Evolutionary conservation across 2,797 vertebrate species (phyloP).

Genomic region (Phyllotis vaccarum): DNA sequence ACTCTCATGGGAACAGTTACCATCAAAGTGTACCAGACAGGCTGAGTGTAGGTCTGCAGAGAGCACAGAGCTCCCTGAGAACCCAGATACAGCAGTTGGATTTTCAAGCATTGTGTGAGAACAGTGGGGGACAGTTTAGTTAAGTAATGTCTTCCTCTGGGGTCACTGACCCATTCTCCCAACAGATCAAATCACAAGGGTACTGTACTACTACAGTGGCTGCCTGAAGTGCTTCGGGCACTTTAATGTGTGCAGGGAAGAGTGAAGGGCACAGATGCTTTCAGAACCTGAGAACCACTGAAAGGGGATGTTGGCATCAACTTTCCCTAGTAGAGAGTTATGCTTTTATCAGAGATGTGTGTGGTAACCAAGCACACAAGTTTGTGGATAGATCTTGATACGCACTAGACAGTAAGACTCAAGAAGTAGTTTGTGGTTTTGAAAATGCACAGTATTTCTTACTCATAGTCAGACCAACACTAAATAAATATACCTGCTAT

Average conservation of each 20-base stretch:
- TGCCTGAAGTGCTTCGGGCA: constrained; percentile 42
- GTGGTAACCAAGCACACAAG: neutral
- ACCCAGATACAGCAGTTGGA: constrained; percentile 60
- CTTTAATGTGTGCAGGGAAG: constrained; percentile 65
- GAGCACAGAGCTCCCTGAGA: constrained; percentile 51
- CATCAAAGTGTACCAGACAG: constrained; percentile 38
- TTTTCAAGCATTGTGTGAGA: constrained; percentile 72
- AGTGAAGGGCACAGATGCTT: constrained; percentile 44
- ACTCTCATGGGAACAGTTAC: neutral
- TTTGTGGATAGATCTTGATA: constrained; percentile 58
- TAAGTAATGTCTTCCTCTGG: constrained; percentile 66
- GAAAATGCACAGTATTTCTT: constrained; percentile 8
- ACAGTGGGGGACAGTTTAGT: constrained; percentile 67
- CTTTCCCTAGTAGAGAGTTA: constrained; percentile 3
- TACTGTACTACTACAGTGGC: constrained; percentile 53
- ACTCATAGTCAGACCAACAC: neutral
- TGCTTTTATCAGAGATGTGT: constrained; percentile 64
- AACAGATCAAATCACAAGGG: constrained; percentile 71
- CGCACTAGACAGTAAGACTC: neutral
- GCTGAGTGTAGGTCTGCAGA: neutral
- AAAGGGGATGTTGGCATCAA: constrained; percentile 48
- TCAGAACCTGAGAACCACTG: constrained; percentile 68
- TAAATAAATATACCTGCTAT: constrained; percentile 6
- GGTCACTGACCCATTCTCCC: constrained; percentile 57
- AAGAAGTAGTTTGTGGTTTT: neutral